A percentile compares a stretch with the other conserved stretches of the same genome.
Conservation (phyloP, 2,113 vertebrate species). For the Nasalis larvatus region DNA sequence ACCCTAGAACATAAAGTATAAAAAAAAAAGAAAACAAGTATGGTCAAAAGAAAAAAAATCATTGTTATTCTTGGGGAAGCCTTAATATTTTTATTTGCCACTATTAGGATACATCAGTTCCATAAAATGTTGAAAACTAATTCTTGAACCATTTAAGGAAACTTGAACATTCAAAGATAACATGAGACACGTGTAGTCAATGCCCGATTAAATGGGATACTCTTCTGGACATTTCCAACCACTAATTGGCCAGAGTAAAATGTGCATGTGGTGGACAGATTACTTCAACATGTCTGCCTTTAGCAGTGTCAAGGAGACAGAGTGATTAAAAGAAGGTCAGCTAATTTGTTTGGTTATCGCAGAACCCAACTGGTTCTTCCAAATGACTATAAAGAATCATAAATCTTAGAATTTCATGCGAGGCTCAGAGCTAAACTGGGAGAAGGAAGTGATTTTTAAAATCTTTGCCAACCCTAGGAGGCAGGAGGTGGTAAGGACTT, state of each 20-base stretch:
- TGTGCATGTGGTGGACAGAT: neutral
- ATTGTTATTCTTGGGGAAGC: neutral
- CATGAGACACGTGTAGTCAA: neutral
- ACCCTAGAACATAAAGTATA: too few relatives aligned
- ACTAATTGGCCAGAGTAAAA: conserved; percentile 59
- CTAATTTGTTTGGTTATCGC: conserved; percentile 69
- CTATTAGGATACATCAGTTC: neutral
- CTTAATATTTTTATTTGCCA: neutral
- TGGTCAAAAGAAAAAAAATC: neutral
- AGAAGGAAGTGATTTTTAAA: conserved; percentile 51
- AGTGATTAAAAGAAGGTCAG: conserved; percentile 41
- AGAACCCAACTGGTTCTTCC: conserved; percentile 48
- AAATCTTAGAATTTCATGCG: conserved; percentile 59
- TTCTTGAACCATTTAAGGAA: neutral
- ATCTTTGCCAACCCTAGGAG: conserved; percentile 27
- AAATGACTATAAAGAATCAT: conserved; percentile 52
- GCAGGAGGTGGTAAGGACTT: neutral
- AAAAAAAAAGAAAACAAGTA: too few relatives aligned
- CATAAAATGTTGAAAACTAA: conserved; percentile 8
- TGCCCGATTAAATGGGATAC: conserved; percentile 54
- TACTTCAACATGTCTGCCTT: conserved; percentile 53
- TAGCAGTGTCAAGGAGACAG: conserved; percentile 35
- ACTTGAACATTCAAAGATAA: neutral
- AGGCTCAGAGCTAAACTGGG: conserved; percentile 27
- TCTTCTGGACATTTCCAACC: conserved; percentile 49